Evolutionary conservation across 2,797 vertebrate species (phyloP), one percentile per base, ranked within the genome.

Genomic region (Argentina silus): DNA sequence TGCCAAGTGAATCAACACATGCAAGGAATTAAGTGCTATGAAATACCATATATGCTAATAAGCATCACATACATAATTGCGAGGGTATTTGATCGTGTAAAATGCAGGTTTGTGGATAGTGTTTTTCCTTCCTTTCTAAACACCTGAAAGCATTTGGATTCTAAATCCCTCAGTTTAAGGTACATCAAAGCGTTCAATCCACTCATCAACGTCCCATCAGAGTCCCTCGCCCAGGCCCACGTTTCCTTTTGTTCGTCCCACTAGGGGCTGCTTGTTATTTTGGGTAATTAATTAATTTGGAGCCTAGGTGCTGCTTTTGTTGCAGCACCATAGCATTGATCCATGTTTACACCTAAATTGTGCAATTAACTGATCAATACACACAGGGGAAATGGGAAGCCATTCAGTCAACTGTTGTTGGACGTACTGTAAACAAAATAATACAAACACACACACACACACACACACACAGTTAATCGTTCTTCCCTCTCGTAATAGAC

Each of bases 361-460:
- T 81, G 74, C 84, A 90, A 91, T 93, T 93, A 93, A 84, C 78
- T 27, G 85, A 92, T 93, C 90, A 86, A 94, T 93, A 88, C 65
- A 0, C 81, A 88, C 82, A 84, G 50, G 75, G 79, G 75, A 78
- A 82, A 74, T 15, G 3, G 70, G 63, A 73, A 82, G 78, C 79
- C 73, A 74, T 79, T 83, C 80, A 82, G 84, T 89, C 86, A 78
- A 85, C 79, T 75, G 86, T 85, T 88, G 79, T 87, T 88, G 77
- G 78, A 87, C 66, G 53, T 72, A 83, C 86, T 86, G 59, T 83
- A 83, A 87, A 81, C 62, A 50, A 55, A 76, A 61, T 17, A 51
- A 23, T 14, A 15, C 64, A 17, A 42, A 77, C 72, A 11, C 14
- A 66, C 67, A 47, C 47, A 19, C 23, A 17, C 8, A 62, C 21